Conservation (phyloP, 2,888 invertebrate species). For the Chloroclysta siterata region DNA sequence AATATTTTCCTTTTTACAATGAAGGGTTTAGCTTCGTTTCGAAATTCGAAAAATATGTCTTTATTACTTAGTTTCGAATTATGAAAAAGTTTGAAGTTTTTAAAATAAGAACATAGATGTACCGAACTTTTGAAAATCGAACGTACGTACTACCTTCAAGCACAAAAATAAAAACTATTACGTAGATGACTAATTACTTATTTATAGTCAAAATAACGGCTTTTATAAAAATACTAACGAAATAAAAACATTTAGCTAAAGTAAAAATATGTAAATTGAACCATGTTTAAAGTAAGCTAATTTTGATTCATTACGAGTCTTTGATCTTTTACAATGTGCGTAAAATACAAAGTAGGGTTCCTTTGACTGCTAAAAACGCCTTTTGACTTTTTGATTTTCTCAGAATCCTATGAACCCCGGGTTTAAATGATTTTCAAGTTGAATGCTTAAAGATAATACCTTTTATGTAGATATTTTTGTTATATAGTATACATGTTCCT, state of each 20-base stretch:
- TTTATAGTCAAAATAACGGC: too few species aligned
- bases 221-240: background rate
- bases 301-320: slow-evolving; percentile 13
- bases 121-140: too few species aligned
- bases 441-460: background rate
- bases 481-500: too few species aligned
- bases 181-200: too few species aligned
- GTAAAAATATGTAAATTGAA: background rate
- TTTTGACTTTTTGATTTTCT: slow-evolving; percentile 25
- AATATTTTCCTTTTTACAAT: background rate
- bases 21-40: background rate
- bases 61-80: too few species aligned
- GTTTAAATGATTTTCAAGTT: background rate
- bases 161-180: too few species aligned
- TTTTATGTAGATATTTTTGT: too few species aligned
- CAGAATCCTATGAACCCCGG: background rate
- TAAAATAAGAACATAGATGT: too few species aligned
- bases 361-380: slow-evolving; percentile 37
- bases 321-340: slow-evolving; percentile 20
- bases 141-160: too few species aligned
- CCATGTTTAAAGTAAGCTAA: background rate
- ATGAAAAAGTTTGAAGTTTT: too few species aligned
- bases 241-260: background rate
- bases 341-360: slow-evolving; percentile 31
- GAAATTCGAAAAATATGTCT: background rate